phyloP scores from a whole-genome alignment of 2,888 invertebrate species.

The Aphrophora alni region DNA sequence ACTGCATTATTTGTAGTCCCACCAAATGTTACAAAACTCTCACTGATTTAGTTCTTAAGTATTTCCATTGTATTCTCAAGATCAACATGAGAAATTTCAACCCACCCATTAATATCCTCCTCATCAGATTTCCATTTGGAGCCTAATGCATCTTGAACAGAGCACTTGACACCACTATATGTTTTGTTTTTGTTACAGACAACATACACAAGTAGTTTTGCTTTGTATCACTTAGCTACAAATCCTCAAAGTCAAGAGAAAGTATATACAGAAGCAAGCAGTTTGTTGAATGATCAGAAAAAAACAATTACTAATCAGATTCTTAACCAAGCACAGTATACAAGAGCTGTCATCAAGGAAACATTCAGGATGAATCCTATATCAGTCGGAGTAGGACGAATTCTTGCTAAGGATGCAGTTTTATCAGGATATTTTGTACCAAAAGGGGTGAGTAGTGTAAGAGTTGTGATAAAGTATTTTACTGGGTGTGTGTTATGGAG shows the following conservation, averaged over 20 bases:
- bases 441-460: constrained; percentile 74
- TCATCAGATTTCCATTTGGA: too few relatives aligned
- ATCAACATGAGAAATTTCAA: too few relatives aligned
- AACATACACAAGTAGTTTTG: constrained; percentile 77
- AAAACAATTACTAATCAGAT: constrained; percentile 65
- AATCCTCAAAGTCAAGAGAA: constrained; percentile 72
- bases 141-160: too few relatives aligned
- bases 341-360: constrained; percentile 85
- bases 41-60: too few relatives aligned
- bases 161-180: too few relatives aligned
- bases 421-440: constrained; percentile 78
- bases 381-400: constrained; percentile 80
- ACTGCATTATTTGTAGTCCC: too few relatives aligned
- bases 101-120: too few relatives aligned
- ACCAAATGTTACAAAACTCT: too few relatives aligned
- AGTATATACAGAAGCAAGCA: constrained; percentile 67
- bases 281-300: constrained; percentile 62
- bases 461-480: too few relatives aligned
- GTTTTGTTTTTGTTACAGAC: constrained; percentile 73
- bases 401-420: constrained; percentile 71
- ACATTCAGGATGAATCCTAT: constrained; percentile 81
- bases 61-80: too few relatives aligned
- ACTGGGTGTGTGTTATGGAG: too few relatives aligned
- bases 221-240: constrained; percentile 78
- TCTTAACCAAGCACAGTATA: constrained; percentile 69